Percentiles rank a stretch among this genome's conserved stretches.
Conservation (phyloP, 2,113 vertebrate species). For the Anolis carolinensis region DNA sequence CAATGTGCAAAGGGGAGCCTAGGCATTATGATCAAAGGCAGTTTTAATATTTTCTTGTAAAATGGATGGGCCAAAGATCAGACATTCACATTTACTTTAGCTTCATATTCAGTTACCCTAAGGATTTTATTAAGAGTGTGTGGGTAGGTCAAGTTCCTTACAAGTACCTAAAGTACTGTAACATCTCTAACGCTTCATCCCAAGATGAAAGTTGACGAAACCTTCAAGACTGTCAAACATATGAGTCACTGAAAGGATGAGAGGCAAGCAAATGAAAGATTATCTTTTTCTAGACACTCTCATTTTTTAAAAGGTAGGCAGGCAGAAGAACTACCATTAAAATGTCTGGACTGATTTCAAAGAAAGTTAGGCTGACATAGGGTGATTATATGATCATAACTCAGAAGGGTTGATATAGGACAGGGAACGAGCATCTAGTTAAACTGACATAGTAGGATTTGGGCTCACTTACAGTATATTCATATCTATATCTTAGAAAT, state of each 20-base stretch:
- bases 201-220: constrained; percentile 63
- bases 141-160: constrained; percentile 51
- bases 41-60: constrained; percentile 37
- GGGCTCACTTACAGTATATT: background rate
- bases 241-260: constrained; percentile 50
- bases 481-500: background rate
- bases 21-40: constrained; percentile 21
- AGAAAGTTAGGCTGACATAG: background rate
- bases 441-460: background rate
- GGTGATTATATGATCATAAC: background rate
- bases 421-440: background rate
- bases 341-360: constrained; percentile 56
- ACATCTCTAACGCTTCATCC: constrained; percentile 40
- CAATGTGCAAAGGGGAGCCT: background rate
- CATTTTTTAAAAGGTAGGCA: constrained; percentile 41
- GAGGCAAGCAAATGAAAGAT: constrained; percentile 48
- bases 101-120: rapidly evolving
- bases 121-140: constrained; percentile 46
- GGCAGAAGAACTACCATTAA: constrained; percentile 30
- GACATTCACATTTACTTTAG: constrained; percentile 5
- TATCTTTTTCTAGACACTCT: constrained; percentile 39
- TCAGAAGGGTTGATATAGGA: background rate
- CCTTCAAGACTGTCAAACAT: constrained; percentile 54
- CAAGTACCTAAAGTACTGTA: constrained; percentile 39
- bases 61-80: constrained; percentile 37